Evolutionary conservation across 2,888 invertebrate genomes (phyloP).

Genomic region (Argyresthia albistria): DNA sequence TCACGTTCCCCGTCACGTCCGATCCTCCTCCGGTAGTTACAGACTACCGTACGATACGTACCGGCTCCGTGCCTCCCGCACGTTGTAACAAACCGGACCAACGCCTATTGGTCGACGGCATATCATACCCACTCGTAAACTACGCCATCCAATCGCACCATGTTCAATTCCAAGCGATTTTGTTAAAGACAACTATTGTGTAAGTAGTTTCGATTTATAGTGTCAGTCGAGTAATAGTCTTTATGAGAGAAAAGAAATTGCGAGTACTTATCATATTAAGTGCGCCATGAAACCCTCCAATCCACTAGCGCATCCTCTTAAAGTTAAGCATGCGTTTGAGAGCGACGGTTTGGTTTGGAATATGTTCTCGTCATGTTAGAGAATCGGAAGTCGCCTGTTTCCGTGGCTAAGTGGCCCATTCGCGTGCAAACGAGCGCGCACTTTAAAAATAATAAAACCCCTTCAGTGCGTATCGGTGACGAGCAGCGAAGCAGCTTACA

Average conservation of each 20-base stretch:
- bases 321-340: too few relatives aligned
- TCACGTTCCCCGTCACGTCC: slow-evolving; percentile 47
- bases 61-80: not conserved
- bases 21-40: slow-evolving; percentile 35
- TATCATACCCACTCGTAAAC: slow-evolving; percentile 37
- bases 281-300: too few relatives aligned
- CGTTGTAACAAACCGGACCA: not conserved
- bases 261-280: too few relatives aligned
- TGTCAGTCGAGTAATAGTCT: too few relatives aligned
- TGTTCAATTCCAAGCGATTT: slow-evolving; percentile 20
- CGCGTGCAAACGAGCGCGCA: slow-evolving; percentile 71
- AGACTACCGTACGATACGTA: slow-evolving; percentile 3
- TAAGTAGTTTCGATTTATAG: not conserved
- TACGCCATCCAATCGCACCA: slow-evolving; percentile 12
- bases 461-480: slow-evolving; percentile 40
- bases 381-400: slow-evolving; percentile 30
- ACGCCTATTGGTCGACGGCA: slow-evolving; percentile 26
- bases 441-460: slow-evolving; percentile 70
- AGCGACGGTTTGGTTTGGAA: not conserved
- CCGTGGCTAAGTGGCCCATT: slow-evolving; percentile 73
- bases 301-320: too few relatives aligned
- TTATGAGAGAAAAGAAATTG: too few relatives aligned
- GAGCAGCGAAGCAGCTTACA: slow-evolving; percentile 10
- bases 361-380: not conserved
- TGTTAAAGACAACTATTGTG: slow-evolving; percentile 31